These are phyloP conservation scores for Cyrtodaria siliqua DNA, from an alignment of 2,888 invertebrate genomes.

Conservation along the genomic window DNA sequence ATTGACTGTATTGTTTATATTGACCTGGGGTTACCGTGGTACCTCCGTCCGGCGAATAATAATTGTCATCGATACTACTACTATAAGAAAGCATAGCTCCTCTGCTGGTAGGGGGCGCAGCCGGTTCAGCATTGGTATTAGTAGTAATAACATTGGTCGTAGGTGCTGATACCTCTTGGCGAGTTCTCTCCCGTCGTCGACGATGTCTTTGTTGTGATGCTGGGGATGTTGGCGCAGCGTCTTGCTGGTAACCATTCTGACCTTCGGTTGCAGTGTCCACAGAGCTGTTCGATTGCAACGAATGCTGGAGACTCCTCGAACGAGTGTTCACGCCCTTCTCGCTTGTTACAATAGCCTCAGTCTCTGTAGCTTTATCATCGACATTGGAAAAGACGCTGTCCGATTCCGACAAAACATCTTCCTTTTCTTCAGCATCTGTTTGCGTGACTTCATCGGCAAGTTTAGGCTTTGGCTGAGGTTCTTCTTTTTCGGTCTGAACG, in stretches of 20 bases:
- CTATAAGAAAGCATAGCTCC: constrained; percentile 76
- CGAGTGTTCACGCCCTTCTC: constrained; percentile 83
- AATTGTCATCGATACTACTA: constrained; percentile 81
- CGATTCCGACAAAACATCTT: constrained; percentile 50
- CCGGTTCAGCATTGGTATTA: constrained; percentile 59
- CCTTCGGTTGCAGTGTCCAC: constrained; percentile 53
- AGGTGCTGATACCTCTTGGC: constrained; percentile 74
- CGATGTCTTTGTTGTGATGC: constrained; percentile 61
- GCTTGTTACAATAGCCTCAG: constrained; percentile 74
- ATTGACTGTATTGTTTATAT: constrained; percentile 61
- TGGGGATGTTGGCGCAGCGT: constrained; percentile 55
- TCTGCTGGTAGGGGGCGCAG: constrained; percentile 50
- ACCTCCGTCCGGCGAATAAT: constrained; percentile 69
- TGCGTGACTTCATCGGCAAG: constrained; percentile 61
- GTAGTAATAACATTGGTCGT: constrained; percentile 18
- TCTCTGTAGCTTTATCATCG: constrained; percentile 74
- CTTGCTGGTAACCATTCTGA: constrained; percentile 56
- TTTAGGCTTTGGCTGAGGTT: constrained; percentile 63
- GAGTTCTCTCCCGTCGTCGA: constrained; percentile 73
- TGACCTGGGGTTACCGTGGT: constrained; percentile 47
- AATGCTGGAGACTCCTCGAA: constrained; percentile 73
- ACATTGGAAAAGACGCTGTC: constrained; percentile 62
- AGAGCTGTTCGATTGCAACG: constrained; percentile 59
- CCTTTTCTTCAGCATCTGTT: constrained; percentile 64
- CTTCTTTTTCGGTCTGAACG: constrained; percentile 68